Percentiles rank a stretch among this genome's conserved stretches.
Conservation (phyloP, 2,797 vertebrate species). For the Menidia menidia region DNA sequence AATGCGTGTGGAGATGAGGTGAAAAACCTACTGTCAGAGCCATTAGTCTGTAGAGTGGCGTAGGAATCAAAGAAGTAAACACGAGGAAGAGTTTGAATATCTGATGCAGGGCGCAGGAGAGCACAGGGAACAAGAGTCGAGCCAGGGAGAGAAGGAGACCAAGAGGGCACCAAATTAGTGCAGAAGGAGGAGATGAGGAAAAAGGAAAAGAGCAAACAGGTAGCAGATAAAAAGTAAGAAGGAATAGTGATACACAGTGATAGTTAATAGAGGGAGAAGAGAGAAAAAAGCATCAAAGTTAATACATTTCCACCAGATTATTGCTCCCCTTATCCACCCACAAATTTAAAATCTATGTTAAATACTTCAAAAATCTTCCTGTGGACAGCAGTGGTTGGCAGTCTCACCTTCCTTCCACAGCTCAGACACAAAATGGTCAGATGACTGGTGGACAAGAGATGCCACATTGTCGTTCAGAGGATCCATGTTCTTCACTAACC, state of each 20-base stretch:
- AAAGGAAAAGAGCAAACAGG: slow-evolving; percentile 26
- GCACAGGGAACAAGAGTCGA: slow-evolving; percentile 16
- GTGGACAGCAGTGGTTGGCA: background rate
- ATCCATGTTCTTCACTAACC: slow-evolving; percentile 96
- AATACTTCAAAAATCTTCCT: background rate
- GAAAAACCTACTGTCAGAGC: slow-evolving; percentile 87
- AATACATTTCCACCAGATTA: slow-evolving; percentile 29
- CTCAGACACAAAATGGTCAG: slow-evolving; percentile 90
- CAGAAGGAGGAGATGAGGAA: slow-evolving; percentile 36
- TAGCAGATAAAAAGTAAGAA: slow-evolving; percentile 47
- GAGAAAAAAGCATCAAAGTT: slow-evolving; percentile 51
- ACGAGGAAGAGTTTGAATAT: slow-evolving; percentile 90
- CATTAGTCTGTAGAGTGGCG: slow-evolving; percentile 86
- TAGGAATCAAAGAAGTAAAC: slow-evolving; percentile 93
- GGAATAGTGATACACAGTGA: slow-evolving; percentile 21
- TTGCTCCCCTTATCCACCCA: too few relatives aligned
- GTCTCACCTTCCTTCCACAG: slow-evolving; percentile 93
- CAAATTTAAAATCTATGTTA: too few relatives aligned
- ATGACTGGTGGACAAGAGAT: slow-evolving; percentile 90
- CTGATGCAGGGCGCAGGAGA: slow-evolving; percentile 74
- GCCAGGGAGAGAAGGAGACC: slow-evolving; percentile 26
- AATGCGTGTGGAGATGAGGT: slow-evolving; percentile 51
- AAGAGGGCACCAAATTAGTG: slow-evolving; percentile 23
- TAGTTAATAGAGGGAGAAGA: slow-evolving; percentile 32
- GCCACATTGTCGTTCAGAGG: slow-evolving; percentile 92